phyloP scores from a whole-genome alignment of 1,140 invertebrate species.

The Dermatophagoides farinae region DNA sequence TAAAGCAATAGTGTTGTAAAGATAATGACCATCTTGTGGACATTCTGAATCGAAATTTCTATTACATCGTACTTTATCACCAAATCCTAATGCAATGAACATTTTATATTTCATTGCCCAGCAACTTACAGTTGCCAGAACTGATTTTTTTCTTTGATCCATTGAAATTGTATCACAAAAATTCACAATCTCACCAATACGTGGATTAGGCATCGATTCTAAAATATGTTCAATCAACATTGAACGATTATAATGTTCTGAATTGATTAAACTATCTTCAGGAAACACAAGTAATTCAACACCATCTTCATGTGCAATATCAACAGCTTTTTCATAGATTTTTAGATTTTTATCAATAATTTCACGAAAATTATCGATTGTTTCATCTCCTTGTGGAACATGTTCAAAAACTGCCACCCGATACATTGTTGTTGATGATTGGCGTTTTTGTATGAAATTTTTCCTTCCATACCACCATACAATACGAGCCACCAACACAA shows the following conservation, averaged over 20 bases:
- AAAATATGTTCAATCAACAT: background rate
- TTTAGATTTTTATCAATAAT: constrained; percentile 11
- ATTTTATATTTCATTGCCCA: constrained; percentile 30
- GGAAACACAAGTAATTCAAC: constrained; percentile 64
- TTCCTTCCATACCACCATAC: background rate
- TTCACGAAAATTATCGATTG: background rate
- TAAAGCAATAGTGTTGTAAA: constrained; percentile 53
- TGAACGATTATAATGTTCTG: background rate
- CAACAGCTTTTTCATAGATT: constrained; percentile 1
- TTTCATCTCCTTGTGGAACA: background rate
- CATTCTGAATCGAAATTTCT: constrained; percentile 19
- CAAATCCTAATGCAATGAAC: constrained; percentile 48
- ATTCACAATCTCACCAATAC: background rate
- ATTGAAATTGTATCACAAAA: constrained; percentile 8
- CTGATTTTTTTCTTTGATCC: background rate
- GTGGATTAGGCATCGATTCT: constrained; percentile 13
- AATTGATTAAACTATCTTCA: constrained; percentile 35
- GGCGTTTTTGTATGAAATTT: background rate
- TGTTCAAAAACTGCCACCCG: constrained; percentile 13
- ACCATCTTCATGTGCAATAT: constrained; percentile 21
- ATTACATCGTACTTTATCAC: constrained; percentile 28
- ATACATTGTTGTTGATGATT: constrained; percentile 6
- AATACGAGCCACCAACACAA: background rate
- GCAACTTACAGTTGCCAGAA: constrained; percentile 31
- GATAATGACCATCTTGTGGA: constrained; percentile 25